Evolutionary conservation across 2,888 invertebrate species (phyloP).

Genomic region (Saturnia japonica): DNA sequence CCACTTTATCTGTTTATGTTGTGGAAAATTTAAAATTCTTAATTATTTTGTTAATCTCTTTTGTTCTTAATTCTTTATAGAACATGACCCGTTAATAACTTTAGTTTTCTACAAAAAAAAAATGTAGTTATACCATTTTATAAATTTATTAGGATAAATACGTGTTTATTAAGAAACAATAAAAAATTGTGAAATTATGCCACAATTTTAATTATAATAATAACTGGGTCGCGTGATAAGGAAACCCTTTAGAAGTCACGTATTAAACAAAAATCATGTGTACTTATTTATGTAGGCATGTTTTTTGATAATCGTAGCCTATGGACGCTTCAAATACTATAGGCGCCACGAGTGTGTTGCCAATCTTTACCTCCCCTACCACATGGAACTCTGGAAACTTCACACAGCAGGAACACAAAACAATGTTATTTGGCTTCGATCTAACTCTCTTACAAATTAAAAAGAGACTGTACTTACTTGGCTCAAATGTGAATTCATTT

Average conservation of each 20-base stretch:
- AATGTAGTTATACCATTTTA: background rate
- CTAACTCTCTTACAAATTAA: no score
- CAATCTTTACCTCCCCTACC: no score
- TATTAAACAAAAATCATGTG: background rate
- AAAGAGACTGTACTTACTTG: no score
- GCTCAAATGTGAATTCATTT: no score
- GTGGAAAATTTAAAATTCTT: background rate
- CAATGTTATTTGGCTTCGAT: no score
- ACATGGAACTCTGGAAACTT: no score
- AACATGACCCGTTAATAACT: background rate
- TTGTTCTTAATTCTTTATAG: background rate
- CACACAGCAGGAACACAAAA: no score
- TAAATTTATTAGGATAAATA: background rate
- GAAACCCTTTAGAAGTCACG: background rate
- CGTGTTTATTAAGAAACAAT: background rate
- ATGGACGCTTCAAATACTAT: no score
- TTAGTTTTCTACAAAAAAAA: background rate
- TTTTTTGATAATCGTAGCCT: no score
- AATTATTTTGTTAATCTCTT: background rate
- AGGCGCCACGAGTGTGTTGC: no score
- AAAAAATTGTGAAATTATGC: background rate
- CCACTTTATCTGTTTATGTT: background rate
- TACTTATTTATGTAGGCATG: no score
- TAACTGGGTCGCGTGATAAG: background rate
- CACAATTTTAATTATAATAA: background rate